phyloP scores from a whole-genome alignment of 2,113 vertebrate species.

The Sinocyclocheilus anshuiensis region DNA sequence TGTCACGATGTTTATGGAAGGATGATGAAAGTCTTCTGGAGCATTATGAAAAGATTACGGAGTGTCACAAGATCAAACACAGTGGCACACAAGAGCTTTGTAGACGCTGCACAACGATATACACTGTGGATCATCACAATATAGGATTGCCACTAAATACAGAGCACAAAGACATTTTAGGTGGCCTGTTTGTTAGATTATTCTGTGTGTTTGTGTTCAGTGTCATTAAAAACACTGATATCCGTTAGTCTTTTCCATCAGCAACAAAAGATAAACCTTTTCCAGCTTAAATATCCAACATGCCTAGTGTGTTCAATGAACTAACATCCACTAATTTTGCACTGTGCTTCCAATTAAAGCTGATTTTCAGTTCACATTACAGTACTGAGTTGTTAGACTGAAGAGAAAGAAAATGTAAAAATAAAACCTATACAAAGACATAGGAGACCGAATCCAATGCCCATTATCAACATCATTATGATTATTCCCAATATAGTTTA shows the following conservation, averaged over 20 bases:
- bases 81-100: background rate
- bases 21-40: background rate
- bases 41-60: constrained; percentile 1
- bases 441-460: constrained; percentile 66
- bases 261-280: background rate
- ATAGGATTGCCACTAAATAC: constrained; percentile 35
- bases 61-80: constrained; percentile 18
- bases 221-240: background rate
- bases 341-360: constrained; percentile 60
- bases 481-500: constrained; percentile 65
- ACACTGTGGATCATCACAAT: constrained; percentile 33
- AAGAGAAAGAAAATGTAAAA: constrained; percentile 32
- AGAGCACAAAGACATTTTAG: constrained; percentile 33
- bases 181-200: constrained; percentile 14
- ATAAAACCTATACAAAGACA: constrained; percentile 69
- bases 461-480: constrained; percentile 72
- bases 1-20: constrained; percentile 5
- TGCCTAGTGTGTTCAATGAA: constrained; percentile 46
- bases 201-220: constrained; percentile 20
- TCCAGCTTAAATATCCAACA: constrained; percentile 1
- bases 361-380: constrained; percentile 71
- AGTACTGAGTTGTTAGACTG: constrained; percentile 75
- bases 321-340: constrained; percentile 60
- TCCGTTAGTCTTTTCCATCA: constrained; percentile 12
- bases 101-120: constrained; percentile 26